Conservation (phyloP, 2,888 invertebrate genomes). For the Melieria picta region DNA sequence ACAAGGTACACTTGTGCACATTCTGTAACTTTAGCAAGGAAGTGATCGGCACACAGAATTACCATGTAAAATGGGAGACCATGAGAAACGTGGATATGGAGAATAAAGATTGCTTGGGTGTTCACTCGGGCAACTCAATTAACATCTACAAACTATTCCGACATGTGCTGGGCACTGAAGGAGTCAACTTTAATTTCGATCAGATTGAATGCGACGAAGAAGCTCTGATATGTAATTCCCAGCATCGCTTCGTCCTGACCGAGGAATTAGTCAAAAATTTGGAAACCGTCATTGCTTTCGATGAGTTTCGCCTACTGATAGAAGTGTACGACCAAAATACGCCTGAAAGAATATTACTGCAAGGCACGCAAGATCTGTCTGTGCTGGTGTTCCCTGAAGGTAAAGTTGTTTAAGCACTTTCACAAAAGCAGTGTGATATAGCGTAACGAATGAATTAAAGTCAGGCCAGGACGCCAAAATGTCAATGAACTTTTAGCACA, state of each 20-base stretch:
- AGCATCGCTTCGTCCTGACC: conserved; percentile 55
- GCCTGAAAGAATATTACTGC: conserved; percentile 45
- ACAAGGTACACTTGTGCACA: conserved; percentile 47
- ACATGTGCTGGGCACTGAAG: conserved; percentile 44
- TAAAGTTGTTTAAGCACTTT: conserved; percentile 27
- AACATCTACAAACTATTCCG: conserved; percentile 35
- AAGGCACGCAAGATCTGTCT: conserved; percentile 50
- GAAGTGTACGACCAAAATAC: conserved; percentile 47
- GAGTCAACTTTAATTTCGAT: conserved; percentile 41
- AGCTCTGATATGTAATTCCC: conserved; percentile 53
- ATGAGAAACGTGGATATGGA: conserved; percentile 42
- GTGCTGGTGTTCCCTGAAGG: conserved; percentile 55
- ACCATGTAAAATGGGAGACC: conserved; percentile 46
- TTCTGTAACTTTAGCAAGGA: conserved; percentile 46
- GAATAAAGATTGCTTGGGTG: conserved; percentile 43
- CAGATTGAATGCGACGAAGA: conserved; percentile 44
- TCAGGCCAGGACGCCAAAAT: too few relatives aligned
- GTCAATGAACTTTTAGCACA: too few relatives aligned
- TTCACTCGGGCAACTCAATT: conserved; percentile 34
- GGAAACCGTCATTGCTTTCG: conserved; percentile 45
- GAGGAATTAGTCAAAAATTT: conserved; percentile 46
- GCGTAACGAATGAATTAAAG: too few relatives aligned
- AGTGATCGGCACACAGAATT: conserved; percentile 48
- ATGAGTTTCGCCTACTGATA: conserved; percentile 49
- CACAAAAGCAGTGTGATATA: too few relatives aligned